A percentile compares a stretch with the other conserved stretches of the same genome.
Conservation (phyloP, 2,113 vertebrate genomes). For the Ancistrus triradiatus region DNA sequence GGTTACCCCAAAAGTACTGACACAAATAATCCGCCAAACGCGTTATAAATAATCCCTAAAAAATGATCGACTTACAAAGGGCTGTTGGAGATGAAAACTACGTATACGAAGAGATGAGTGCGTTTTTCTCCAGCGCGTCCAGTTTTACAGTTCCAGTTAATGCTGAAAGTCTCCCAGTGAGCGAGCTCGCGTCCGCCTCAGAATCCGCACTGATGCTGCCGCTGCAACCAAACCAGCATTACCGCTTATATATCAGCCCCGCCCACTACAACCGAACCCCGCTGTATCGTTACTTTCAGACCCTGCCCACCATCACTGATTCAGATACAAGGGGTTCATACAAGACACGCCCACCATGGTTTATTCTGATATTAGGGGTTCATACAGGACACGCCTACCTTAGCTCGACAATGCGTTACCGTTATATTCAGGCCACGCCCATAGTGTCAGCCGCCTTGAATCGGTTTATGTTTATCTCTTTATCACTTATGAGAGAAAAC, state of each 20-base stretch:
- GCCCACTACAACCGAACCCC: background rate
- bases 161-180: conserved; percentile 33
- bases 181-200: conserved; percentile 49
- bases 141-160: conserved; percentile 27
- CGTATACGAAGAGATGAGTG: conserved; percentile 20
- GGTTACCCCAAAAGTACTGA: background rate
- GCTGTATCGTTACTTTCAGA: background rate
- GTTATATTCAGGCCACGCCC: no score
- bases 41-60: background rate
- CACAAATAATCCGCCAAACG: background rate
- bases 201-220: conserved; percentile 66
- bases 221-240: conserved; percentile 68
- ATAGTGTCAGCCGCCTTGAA: no score
- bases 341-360: no score
- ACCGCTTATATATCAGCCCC: conserved; percentile 18
- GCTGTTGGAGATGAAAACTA: conserved; percentile 35
- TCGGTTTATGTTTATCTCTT: no score
- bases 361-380: no score
- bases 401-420: no score
- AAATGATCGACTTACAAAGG: conserved; percentile 56
- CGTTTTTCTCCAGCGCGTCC: conserved; percentile 31
- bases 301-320: background rate
- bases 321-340: no score
- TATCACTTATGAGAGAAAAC: no score
- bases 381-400: no score